phyloP scores from a whole-genome alignment of 2,888 invertebrate species.

The Galeopsomyia nigrocyanea region DNA sequence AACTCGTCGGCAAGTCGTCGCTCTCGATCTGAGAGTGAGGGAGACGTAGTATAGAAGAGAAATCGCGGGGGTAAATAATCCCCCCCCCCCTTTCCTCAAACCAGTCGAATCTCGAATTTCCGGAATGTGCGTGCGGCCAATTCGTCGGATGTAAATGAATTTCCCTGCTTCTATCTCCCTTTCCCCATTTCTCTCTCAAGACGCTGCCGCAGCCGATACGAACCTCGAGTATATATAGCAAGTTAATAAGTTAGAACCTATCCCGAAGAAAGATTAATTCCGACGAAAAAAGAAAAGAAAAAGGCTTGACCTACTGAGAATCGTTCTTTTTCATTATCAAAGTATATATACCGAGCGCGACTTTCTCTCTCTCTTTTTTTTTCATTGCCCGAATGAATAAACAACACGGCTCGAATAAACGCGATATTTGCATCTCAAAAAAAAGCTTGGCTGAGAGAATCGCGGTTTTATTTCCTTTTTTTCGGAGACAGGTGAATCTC shows the following conservation, averaged over 20 bases:
- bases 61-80: constrained; percentile 24
- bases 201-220: too few species aligned
- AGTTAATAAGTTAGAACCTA: too few species aligned
- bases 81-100: background rate
- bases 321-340: background rate
- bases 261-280: background rate
- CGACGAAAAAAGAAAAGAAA: background rate
- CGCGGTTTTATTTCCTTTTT: too few species aligned
- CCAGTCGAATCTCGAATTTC: constrained; percentile 49
- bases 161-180: constrained; percentile 21
- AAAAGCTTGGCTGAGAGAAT: background rate
- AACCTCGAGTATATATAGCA: too few species aligned
- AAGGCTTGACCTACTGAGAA: background rate
- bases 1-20: too few species aligned
- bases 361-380: background rate
- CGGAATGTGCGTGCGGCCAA: constrained; percentile 47
- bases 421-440: background rate
- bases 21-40: too few species aligned
- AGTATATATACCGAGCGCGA: background rate
- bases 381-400: background rate
- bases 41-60: background rate
- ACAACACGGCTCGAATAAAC: constrained; percentile 1
- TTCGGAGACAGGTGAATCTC: too few species aligned
- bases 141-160: constrained; percentile 59
- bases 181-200: too few species aligned